Evolutionary conservation across 2,113 vertebrate genomes (phyloP).

Genomic region (Ondatra zibethicus): DNA sequence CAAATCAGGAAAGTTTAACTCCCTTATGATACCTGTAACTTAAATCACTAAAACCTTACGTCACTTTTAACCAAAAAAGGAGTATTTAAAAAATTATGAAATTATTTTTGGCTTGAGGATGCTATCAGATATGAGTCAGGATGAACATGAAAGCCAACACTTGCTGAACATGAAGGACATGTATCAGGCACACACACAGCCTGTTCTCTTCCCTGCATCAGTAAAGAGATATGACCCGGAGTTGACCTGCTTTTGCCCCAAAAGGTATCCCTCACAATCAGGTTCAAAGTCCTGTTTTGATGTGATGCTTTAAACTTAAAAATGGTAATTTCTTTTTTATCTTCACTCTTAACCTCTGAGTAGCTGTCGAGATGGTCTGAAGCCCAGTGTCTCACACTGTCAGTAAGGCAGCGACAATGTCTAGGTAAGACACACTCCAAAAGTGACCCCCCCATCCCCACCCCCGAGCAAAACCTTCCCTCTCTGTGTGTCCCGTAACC

Average conservation of each 20-base stretch:
- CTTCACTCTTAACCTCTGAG: constrained; percentile 28
- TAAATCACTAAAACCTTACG: not conserved
- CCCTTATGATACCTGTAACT: not conserved
- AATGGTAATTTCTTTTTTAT: constrained; percentile 11
- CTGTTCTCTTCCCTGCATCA: not conserved
- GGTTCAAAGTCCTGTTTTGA: not conserved
- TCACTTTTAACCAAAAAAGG: constrained; percentile 7
- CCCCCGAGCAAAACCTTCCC: not conserved
- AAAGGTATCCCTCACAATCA: not conserved
- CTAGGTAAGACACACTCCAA: not conserved
- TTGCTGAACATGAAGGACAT: not conserved
- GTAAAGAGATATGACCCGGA: not conserved
- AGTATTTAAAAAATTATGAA: not conserved
- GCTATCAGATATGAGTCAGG: not conserved
- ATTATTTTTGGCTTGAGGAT: not conserved
- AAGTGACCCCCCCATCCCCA: not conserved
- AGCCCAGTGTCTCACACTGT: constrained; percentile 14
- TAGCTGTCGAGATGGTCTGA: not conserved
- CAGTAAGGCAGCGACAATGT: not conserved
- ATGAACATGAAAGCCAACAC: not conserved
- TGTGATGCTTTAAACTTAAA: not conserved
- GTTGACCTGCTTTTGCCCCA: not conserved
- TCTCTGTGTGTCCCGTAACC: not conserved
- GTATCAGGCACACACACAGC: not conserved
- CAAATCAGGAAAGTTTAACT: not conserved